phyloP scores from a whole-genome alignment of 30 jellyfish, hydroid and myxozoan genomes.

The Aurelia aurita region DNA sequence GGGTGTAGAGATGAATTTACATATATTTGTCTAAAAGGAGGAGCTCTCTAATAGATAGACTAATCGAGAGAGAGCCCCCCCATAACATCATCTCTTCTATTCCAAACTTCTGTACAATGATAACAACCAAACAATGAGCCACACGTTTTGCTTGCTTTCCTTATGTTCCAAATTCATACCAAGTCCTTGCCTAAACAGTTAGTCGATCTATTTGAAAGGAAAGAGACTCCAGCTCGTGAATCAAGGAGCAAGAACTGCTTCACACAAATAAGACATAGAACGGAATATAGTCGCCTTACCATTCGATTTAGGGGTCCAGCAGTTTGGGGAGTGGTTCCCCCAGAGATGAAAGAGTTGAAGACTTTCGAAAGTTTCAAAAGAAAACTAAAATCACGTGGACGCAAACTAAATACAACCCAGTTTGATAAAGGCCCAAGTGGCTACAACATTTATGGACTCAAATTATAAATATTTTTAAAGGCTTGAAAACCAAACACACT shows the following conservation, averaged over 20 bases:
- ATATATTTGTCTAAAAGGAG: no score
- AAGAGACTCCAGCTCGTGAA: not conserved
- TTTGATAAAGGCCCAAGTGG: not conserved
- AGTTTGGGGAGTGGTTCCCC: constrained; percentile 22
- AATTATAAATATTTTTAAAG: not conserved
- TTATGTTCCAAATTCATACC: constrained; percentile 6
- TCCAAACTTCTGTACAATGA: no score
- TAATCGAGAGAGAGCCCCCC: no score
- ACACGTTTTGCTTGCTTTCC: constrained; percentile 33
- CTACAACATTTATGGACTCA: not conserved
- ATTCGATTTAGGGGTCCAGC: constrained; percentile 25
- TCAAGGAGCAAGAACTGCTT: constrained; percentile 26
- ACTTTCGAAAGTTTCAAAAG: no score
- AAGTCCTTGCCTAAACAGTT: constrained; percentile 15
- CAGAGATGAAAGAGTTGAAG: no score
- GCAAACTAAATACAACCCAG: not conserved
- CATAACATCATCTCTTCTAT: no score
- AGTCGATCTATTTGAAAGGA: not conserved
- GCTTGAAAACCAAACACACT: constrained; percentile 3
- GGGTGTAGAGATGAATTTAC: no score
- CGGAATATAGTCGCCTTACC: constrained; percentile 24
- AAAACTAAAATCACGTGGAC: no score
- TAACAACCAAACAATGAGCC: no score
- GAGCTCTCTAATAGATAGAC: no score
- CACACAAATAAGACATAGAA: constrained; percentile 10